Base-by-base conservation (phyloP, 2,797 vertebrate genomes). In the Phylloscopus collybita region DNA sequence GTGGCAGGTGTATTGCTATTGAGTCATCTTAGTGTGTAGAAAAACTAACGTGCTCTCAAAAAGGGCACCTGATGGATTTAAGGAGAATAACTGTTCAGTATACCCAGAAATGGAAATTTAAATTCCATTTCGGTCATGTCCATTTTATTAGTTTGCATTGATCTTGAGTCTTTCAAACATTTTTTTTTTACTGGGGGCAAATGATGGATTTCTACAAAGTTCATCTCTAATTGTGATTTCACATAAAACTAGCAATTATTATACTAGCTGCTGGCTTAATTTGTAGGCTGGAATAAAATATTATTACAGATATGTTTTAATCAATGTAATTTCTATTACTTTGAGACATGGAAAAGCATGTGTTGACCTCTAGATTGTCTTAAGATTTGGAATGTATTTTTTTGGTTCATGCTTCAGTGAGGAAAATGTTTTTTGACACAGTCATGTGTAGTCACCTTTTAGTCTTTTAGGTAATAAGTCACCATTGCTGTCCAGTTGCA, bases 111-210 rank as follows among this genome's bases (percentile, higher is more conserved):
- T 26, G 14, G 34, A 76, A 86, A 50, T 27, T 23, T 36, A 57
- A 40, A 27, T 84, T 49, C 27, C 0, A 0, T 53, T 84, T 78
- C 57, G 23, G 10, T n/a, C 3, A 1, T 11, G 8, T 70, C 32
- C 2, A 0, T 65, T 62, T 65, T 42, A 22, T 26, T 86, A 49
- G 26, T 71, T 89, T 51, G 17, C 12, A 7, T 54, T 80, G 23
- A 21, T n/a, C 36, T 40, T 40, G 40, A 45, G 36, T 78, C 13
- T 21, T 83, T 11, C 0, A 2, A 16, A n/a, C 4, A 2, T 16
- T 36, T 45, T 36, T 60, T 60, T 71, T 81, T 74, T 47, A 9
- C 60, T 26, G n/a, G 10, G 2, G 22, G 3, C 1, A 4, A 78
- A 25, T 66, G 21, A 60, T 0, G 6, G 11, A 7, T 78, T 70